Base-by-base conservation (phyloP, 2,797 vertebrate species). In the Sebastolobus alascanus region DNA sequence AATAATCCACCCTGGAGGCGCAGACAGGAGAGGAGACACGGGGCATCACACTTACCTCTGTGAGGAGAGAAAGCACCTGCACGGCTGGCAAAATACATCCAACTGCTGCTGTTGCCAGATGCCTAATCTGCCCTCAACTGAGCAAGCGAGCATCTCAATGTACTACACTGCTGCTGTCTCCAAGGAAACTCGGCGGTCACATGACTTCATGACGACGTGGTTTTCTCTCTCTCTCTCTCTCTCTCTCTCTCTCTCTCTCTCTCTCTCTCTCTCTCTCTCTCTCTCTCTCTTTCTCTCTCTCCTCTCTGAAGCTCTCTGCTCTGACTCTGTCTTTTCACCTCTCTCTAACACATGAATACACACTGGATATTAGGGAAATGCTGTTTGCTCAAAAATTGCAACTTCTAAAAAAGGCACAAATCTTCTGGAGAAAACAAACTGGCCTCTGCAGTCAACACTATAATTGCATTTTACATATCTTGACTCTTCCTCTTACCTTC, bases 151-250 rank as follows among this genome's bases (percentile, higher is more conserved):
- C 95, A 95, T 96, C 96, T 96, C 93, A 92, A 94, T 90, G 94
- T 94, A 92, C 93, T 92, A 93, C 90, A 92, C 92, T 89, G 96
- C 94, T 93, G 91, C 93, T 93, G 96, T 97, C 96, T 95, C 97
- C 95, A 96, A 94, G 97, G 96, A 95, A 96, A 98, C 97, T 93
- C 94, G 38, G 84, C 63, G 25, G 88, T 94, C 96, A 96, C 93
- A 73, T 96, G 96, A 96, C 71, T 84, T 60, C 6, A 70, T 95
- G 95, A 96, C 94, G 93, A 91, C 40, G 77, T 85, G 82, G 75
- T 74, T 71, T 69, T 79, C 60, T 73, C 81, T 79, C 77, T 73
- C 83, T 69, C 76, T 67, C 79, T 75, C 83, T 77, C 74, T 80
- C 85, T 87, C 84, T 63, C 83, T 70, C 76, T 67, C 79, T 74